A percentile compares a stretch with the other conserved stretches of the same genome.
phyloP scores from a whole-genome alignment of 2,113 vertebrate genomes.

The Epinephelus lanceolatus region DNA sequence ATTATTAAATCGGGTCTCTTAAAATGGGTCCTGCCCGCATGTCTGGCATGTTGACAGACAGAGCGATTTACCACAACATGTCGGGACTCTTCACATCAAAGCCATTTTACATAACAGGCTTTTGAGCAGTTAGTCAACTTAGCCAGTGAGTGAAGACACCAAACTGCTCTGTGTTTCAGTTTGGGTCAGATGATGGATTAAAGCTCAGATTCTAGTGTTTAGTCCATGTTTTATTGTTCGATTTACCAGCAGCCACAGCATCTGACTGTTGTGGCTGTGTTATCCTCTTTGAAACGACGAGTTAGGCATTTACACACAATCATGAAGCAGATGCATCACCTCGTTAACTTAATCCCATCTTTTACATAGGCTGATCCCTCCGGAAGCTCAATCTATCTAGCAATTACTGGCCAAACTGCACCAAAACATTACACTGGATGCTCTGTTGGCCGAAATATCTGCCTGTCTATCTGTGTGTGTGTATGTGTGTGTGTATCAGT shows the following conservation, averaged over 20 bases:
- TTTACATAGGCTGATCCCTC: constrained; percentile 39
- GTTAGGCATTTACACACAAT: constrained; percentile 62
- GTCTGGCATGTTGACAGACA: constrained; percentile 32
- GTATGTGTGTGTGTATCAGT: constrained; percentile 8
- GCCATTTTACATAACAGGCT: constrained; percentile 63
- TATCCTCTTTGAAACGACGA: constrained; percentile 64
- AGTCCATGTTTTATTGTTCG: constrained; percentile 51
- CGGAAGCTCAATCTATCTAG: constrained; percentile 51
- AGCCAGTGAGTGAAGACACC: not conserved
- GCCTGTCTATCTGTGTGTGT: constrained; percentile 1
- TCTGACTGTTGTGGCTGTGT: constrained; percentile 38
- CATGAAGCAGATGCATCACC: constrained; percentile 69
- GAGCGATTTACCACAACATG: constrained; percentile 7
- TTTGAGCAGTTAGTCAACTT: constrained; percentile 31
- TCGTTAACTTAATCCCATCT: constrained; percentile 72
- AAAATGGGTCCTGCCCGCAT: constrained; percentile 15
- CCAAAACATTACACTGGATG: constrained; percentile 23
- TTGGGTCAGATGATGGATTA: constrained; percentile 49
- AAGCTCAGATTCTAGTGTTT: constrained; percentile 17
- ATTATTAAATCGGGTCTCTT: constrained; percentile 56
- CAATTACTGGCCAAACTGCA: constrained; percentile 42
- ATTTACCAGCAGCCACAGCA: constrained; percentile 40
- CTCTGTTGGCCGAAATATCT: constrained; percentile 8
- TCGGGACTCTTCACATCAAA: constrained; percentile 32
- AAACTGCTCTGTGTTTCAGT: not conserved